A percentile compares a stretch with the other conserved stretches of the same genome.
phyloP scores from a whole-genome alignment of 2,888 invertebrate species.

The Drosophila stalkeri region DNA sequence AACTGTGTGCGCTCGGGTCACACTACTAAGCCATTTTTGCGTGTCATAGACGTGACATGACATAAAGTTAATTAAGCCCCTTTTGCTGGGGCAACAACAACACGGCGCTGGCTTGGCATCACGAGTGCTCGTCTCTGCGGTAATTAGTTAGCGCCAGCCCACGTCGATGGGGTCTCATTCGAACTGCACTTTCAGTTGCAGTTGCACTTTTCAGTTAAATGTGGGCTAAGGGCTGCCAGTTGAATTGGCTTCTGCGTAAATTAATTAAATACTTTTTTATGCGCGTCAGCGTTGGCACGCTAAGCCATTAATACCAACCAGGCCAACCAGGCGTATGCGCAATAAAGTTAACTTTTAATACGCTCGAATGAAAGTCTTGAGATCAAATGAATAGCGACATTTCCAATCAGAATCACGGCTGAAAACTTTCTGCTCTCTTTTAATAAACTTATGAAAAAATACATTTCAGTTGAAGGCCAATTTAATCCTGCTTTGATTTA shows the following conservation, averaged over 20 bases:
- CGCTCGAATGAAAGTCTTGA: slow-evolving; percentile 19
- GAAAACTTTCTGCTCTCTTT: background rate
- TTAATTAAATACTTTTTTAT: slow-evolving; percentile 45
- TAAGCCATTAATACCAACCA: slow-evolving; percentile 23
- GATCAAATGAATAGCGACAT: slow-evolving; percentile 12
- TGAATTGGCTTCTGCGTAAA: slow-evolving; percentile 40
- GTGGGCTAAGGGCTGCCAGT: slow-evolving; percentile 18
- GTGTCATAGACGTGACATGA: slow-evolving; percentile 37
- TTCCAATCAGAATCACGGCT: background rate
- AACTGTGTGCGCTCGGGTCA: slow-evolving; percentile 3
- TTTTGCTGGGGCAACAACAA: slow-evolving; percentile 18
- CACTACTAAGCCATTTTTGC: slow-evolving; percentile 25
- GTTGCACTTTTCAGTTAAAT: slow-evolving; percentile 18
- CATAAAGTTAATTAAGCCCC: slow-evolving; percentile 45
- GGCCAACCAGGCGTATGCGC: slow-evolving; percentile 52
- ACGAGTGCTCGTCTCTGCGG: slow-evolving; percentile 31
- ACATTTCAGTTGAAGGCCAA: background rate
- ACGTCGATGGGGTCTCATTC: slow-evolving; percentile 9
- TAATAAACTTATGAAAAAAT: background rate
- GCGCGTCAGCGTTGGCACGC: slow-evolving; percentile 6
- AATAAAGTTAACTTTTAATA: slow-evolving; percentile 46
- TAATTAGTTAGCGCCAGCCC: slow-evolving; percentile 37
- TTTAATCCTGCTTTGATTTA: background rate
- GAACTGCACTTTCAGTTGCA: background rate
- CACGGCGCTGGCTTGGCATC: slow-evolving; percentile 19